Base-by-base conservation (phyloP, 64 coral and sea anemone genomes). In the Montipora capricornis region DNA sequence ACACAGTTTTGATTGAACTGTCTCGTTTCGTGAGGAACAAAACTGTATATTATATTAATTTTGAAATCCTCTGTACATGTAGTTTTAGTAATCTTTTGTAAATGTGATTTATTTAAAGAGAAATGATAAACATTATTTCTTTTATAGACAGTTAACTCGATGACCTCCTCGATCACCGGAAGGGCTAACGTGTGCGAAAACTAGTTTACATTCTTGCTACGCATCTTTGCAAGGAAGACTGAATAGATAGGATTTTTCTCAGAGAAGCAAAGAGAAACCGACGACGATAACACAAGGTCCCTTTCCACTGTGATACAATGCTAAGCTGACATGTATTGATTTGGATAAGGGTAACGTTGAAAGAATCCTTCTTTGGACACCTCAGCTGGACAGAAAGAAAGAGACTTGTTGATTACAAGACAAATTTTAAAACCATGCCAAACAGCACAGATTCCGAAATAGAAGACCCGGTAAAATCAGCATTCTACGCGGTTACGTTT, bases 401-500 rank as follows among this genome's bases (percentile, higher is more conserved):
- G 37, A 37, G 37, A 37, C 37, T 2, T 37, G 37, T 37, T 37
- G 37, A 37, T 37, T 26, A 11, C 60, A 69, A 2, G 4, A 17
- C 53, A 53, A 79, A 8, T 15, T 29, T 26, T 50, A 37, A 55
- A 91, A 87, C 3, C 59, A 94, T 94, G 93, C 44, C 51, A 62
- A 94, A 94, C 93, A 83, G 51, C 47, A 94, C 87, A 52, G 47
- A 51, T 1, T 46, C 17, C 26, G 55, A 69, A 16, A 57, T 84
- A 49, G 69, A 59, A 49, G 29, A 68, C 13, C 73, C 47, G 13
- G 77, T 97, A 37, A 87, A 88, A 50, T 68, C 90, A 45, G 74
- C 55, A 3, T 88, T 94, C 44, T 83, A 89, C n/a, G 70, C 90
- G 0, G 83, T 94, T 9, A 80, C 77, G 4, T 90, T 94, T 46